Percentiles rank a stretch among this genome's conserved stretches.
Conservation (phyloP, 1,140 invertebrate species). For the Penaeus indicus region DNA sequence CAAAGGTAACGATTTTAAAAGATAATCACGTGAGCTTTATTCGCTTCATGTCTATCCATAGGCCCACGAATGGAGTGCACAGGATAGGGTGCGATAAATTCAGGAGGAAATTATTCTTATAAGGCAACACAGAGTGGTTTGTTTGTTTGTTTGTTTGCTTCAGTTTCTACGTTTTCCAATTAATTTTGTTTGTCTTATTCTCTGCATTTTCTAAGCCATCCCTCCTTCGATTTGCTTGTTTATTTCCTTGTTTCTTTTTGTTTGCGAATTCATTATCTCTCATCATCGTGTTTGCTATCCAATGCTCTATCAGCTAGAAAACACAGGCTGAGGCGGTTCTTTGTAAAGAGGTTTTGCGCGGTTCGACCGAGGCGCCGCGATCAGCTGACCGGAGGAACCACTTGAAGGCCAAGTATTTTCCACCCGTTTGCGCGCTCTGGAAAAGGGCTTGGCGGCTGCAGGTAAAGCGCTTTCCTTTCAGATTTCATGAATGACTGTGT, state of each 20-base stretch:
- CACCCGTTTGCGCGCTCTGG: too few species aligned
- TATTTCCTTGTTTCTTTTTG: not conserved
- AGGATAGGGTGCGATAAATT: too few species aligned
- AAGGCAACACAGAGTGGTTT: not conserved
- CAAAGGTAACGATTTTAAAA: not conserved
- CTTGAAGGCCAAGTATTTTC: too few species aligned
- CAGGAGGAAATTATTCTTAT: not conserved
- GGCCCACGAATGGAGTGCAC: too few species aligned
- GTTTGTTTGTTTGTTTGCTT: too few species aligned
- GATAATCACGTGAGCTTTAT: not conserved
- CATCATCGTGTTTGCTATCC: too few species aligned
- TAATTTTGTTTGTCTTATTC: not conserved
- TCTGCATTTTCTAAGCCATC: not conserved
- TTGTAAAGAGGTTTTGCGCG: too few species aligned
- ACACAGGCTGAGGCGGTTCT: not conserved
- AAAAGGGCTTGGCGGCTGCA: not conserved
- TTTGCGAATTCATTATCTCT: not conserved
- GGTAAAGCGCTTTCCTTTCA: too few species aligned
- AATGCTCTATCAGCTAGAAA: too few species aligned
- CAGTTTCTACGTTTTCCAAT: too few species aligned
- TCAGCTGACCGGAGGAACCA: too few species aligned
- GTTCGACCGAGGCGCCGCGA: too few species aligned
- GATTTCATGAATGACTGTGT: not conserved
- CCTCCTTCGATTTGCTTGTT: not conserved
- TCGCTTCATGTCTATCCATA: not conserved